Evolutionary conservation across 2,113 vertebrate species (phyloP), one percentile per base, ranked within the genome.

Genomic region (Catharus fuscescens): DNA sequence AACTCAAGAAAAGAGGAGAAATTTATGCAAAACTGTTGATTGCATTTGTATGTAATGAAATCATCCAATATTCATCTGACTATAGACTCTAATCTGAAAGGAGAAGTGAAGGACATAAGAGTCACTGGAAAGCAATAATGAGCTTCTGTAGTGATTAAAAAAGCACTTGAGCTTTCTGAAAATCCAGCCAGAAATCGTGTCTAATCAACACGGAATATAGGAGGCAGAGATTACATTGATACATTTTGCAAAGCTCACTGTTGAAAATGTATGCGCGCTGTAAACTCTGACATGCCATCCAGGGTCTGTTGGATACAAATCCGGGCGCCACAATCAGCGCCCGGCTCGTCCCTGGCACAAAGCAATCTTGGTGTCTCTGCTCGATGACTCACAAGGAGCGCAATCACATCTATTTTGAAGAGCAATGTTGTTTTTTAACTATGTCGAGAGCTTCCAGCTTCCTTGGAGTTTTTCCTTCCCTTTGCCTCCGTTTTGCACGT

Each of bases 91-190:
- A 98, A 98, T 98, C 98, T 98, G 98, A 98, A 97, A 97, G 98
- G 98, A 98, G 98, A 98, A 98, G 98, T 99, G 98, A 98, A 97
- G 98, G 98, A 99, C 99, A 99, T 99, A 99, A 99, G 98, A 99
- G 98, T 98, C 98, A 97, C 98, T 95, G 98, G 97, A 98, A 98
- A 98, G 97, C 98, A 97, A 98, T 98, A 98, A 98, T 97, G 98
- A 98, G 98, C 97, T 94, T 91, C 97, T 99, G 98, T 98, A 99
- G 99, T 99, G 98, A 99, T 98, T 98, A 98, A 98, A 98, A 98
- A 98, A 97, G 97, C 98, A 98, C 98, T 98, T 96, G 97, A 98
- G 98, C 97, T 98, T 98, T 98, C 98, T 97, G 97, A 98, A 98
- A 98, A 98, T 98, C 95, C 97, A 98, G 97, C 98, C 97, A 98